Percentiles rank a stretch among this genome's conserved stretches.
Conservation (phyloP, 2,797 vertebrate genomes). For the Pitangus sulphuratus region DNA sequence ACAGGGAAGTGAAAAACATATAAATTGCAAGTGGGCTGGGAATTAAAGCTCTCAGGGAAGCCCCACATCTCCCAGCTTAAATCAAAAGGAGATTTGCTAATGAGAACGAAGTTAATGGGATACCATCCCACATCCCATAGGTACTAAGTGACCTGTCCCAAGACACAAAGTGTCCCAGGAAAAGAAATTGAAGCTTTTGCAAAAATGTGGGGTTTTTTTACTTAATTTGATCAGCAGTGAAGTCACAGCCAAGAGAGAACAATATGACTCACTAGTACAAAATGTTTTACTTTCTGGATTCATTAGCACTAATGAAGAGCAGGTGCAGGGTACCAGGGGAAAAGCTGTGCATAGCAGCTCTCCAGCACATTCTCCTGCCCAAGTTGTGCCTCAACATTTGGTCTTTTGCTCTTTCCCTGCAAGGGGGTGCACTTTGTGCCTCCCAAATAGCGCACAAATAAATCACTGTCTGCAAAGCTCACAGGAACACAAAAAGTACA, state of each 20-base stretch:
- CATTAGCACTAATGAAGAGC: slow-evolving; percentile 60
- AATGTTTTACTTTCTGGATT: slow-evolving; percentile 48
- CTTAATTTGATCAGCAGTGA: slow-evolving; percentile 14
- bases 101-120: background rate
- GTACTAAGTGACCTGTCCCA: background rate
- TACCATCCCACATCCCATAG: background rate
- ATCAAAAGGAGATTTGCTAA: background rate
- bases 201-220: background rate
- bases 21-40: background rate
- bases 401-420: background rate
- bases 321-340: slow-evolving; percentile 46
- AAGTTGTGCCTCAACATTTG: background rate
- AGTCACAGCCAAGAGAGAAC: slow-evolving; percentile 30
- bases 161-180: background rate
- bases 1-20: background rate
- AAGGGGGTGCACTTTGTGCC: background rate
- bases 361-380: background rate
- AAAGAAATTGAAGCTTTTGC: slow-evolving; percentile 5
- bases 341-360: background rate
- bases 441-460: background rate
- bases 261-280: slow-evolving; percentile 24
- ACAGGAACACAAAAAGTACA: background rate
- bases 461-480: background rate
- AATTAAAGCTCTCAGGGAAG: slow-evolving; percentile 17
- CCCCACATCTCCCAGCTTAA: background rate